Evolutionary conservation across 2,888 invertebrate genomes (phyloP), one percentile per base, ranked within the genome.

Genomic region (Capitulum mitella): DNA sequence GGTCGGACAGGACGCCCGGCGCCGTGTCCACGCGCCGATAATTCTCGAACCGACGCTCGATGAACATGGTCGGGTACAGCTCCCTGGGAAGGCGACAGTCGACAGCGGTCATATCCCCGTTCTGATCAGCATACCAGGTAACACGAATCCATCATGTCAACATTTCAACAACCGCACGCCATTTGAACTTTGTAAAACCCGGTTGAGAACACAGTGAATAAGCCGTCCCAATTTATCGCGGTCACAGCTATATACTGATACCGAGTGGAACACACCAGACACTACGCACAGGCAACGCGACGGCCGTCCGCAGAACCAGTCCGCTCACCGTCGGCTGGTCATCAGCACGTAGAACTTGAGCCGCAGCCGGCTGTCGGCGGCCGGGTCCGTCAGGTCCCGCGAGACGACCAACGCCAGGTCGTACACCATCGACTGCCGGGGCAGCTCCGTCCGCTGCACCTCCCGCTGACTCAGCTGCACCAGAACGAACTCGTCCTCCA

Each of bases 321-420:
- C n/a, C n/a, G 43, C 82, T 82, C 83, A 88, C 88, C 88, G 85
- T 83, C 88, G 85, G 79, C 90, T 89, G 1, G 90, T 90, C 61
- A 91, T 85, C 78, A 91, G 87, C 43, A 90, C 85, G 83, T 89
- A 91, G 83, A 89, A 90, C 83, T 89, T 89, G 48, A 91, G 85
- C 80, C 87, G 86, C 26, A 90, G 85, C 80, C 77, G 77, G 79
- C 81, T 75, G 81, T 83, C 79, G 80, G 81, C 64, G 77, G 80
- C 82, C n/a, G 79, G n/a, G 26, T 79, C 70, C 22, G 77, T 40
- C 26, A 82, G 80, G 79, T 87, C 86, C 82, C 90, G 89, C n/a
- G 90, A 88, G 51, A 92, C 89, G 29, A 92, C 88, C 61, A 92
- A 85, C 0, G 90, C 90, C 32, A 91, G 88, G 83, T 91, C 90